phyloP scores from a whole-genome alignment of 2,113 vertebrate genomes.

The Misgurnus mizolepis region DNA sequence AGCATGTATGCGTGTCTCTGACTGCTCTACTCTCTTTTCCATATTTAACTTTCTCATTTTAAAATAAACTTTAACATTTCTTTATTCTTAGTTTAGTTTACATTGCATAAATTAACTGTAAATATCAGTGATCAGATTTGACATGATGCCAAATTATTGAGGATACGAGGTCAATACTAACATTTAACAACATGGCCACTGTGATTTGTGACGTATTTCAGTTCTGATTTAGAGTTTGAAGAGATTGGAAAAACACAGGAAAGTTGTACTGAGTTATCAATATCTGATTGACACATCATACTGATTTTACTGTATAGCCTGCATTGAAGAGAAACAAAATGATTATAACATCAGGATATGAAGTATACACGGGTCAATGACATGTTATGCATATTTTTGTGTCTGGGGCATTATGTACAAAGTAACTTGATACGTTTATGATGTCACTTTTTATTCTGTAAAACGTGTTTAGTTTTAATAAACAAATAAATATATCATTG shows the following conservation, averaged over 20 bases:
- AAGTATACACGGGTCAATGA: neutral
- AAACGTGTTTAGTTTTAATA: no score
- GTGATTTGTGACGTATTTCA: neutral
- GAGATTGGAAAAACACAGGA: no score
- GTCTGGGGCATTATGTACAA: no score
- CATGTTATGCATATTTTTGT: no score
- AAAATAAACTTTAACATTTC: neutral
- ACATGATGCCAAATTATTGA: neutral
- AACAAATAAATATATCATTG: no score
- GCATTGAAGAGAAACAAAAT: conserved; percentile 17
- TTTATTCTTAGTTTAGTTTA: neutral
- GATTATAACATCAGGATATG: neutral
- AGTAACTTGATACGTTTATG: no score
- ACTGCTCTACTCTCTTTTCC: conserved; percentile 16
- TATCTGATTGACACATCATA: no score
- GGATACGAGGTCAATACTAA: neutral
- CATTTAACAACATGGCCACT: neutral
- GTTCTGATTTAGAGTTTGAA: no score
- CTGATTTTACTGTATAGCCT: neutral
- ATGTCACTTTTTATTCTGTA: no score
- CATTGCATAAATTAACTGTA: neutral
- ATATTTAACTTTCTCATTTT: conserved; percentile 21
- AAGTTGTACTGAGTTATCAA: no score
- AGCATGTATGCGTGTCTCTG: neutral
- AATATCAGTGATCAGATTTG: conserved; percentile 21